These are phyloP conservation scores for Megastigmus dorsalis DNA, from an alignment of 2,888 invertebrate genomes.

Conservation along the genomic window DNA sequence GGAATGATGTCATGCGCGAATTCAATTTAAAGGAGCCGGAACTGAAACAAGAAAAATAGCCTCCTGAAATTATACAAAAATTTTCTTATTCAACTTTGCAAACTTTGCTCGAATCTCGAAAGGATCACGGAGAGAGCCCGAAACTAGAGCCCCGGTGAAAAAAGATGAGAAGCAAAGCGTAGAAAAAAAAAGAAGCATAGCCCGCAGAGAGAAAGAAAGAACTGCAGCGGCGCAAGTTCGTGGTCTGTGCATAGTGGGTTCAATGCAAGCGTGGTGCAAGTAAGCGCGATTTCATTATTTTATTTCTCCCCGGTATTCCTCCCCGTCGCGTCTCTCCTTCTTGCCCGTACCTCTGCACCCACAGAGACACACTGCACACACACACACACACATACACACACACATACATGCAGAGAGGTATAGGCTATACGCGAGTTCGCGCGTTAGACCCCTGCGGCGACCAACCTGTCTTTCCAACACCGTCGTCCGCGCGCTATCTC, in stretches of 20 bases:
- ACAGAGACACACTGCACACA: no score
- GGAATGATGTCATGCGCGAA: not conserved
- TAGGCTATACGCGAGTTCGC: not conserved
- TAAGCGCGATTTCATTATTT: slow-evolving; percentile 36
- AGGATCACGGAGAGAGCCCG: slow-evolving; percentile 3
- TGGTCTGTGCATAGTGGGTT: not conserved
- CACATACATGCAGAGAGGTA: no score
- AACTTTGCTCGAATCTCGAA: not conserved
- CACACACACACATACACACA: no score
- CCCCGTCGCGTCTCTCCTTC: slow-evolving; percentile 5
- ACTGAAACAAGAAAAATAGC: no score
- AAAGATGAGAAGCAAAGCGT: not conserved
- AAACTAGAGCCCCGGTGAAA: not conserved
- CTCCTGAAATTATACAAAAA: no score
- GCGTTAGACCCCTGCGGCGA: slow-evolving; percentile 70
- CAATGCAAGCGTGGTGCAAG: not conserved
- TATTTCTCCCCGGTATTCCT: slow-evolving; percentile 17
- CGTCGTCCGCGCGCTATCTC: slow-evolving; percentile 58
- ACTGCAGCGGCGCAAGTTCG: slow-evolving; percentile 8
- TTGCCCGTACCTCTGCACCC: not conserved
- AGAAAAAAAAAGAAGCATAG: not conserved
- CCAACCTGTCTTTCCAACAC: slow-evolving; percentile 73
- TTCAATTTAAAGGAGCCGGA: no score
- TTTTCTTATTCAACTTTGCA: not conserved
- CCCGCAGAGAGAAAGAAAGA: not conserved